Evolutionary conservation across 2,888 invertebrate genomes (phyloP).

Genomic region (Heliothis peltigera): DNA sequence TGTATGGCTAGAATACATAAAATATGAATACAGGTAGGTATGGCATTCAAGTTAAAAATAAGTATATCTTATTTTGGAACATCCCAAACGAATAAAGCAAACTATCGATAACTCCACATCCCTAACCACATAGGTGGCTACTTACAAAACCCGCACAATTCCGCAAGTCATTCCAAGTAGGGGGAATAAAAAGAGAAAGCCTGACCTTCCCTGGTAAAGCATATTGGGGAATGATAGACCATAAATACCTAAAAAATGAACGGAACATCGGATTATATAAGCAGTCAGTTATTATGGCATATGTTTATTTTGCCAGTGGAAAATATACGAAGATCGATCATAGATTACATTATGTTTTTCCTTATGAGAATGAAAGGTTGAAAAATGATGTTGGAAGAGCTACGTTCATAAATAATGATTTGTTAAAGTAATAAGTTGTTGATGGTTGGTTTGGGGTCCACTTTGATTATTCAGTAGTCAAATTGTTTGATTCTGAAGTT

Average conservation of each 20-base stretch:
- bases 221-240: constrained; percentile 62
- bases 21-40: too few relatives aligned
- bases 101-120: constrained; percentile 49
- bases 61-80: too few relatives aligned
- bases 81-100: not conserved
- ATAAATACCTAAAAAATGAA: constrained; percentile 67
- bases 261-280: constrained; percentile 52
- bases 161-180: constrained; percentile 60
- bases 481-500: too few relatives aligned
- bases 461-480: too few relatives aligned
- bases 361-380: constrained; percentile 18
- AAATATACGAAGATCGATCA: constrained; percentile 37
- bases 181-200: constrained; percentile 55
- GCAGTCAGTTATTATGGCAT: constrained; percentile 58
- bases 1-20: too few relatives aligned
- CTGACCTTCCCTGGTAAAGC: constrained; percentile 42
- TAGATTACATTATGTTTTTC: constrained; percentile 28
- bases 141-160: constrained; percentile 42
- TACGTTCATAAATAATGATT: constrained; percentile 2
- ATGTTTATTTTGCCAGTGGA: constrained; percentile 45
- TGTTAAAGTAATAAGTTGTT: too few relatives aligned
- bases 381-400: constrained; percentile 5
- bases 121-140: constrained; percentile 29
- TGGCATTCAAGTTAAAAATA: too few relatives aligned
- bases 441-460: too few relatives aligned